Evolutionary conservation across 2,113 vertebrate species (phyloP).

Genomic region (Scomber colias): DNA sequence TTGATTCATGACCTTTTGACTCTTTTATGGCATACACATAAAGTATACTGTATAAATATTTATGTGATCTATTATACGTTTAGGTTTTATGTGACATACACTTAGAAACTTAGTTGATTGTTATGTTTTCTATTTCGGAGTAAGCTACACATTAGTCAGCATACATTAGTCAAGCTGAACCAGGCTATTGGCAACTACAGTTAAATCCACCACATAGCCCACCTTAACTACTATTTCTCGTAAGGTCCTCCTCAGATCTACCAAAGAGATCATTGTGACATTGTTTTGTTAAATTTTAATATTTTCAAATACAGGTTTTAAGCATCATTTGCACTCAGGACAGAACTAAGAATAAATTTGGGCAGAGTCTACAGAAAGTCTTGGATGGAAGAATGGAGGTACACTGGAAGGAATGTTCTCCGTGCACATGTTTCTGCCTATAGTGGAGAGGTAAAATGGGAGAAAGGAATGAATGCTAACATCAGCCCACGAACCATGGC

Average conservation of each 20-base stretch:
- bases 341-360: constrained; percentile 11
- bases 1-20: too few relatives aligned
- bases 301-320: constrained; percentile 1
- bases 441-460: constrained; percentile 20
- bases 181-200: not conserved
- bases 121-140: too few relatives aligned
- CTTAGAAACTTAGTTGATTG: too few relatives aligned
- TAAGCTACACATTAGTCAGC: not conserved
- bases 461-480: constrained; percentile 39
- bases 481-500: constrained; percentile 32
- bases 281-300: not conserved
- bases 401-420: constrained; percentile 42
- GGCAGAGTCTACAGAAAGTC: constrained; percentile 12
- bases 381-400: constrained; percentile 41
- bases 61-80: too few relatives aligned
- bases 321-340: not conserved
- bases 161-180: not conserved
- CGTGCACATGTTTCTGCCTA: constrained; percentile 38
- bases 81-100: too few relatives aligned
- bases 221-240: constrained; percentile 40
- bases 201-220: too few relatives aligned
- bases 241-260: constrained; percentile 13
- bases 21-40: too few relatives aligned
- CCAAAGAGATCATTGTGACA: constrained; percentile 8
- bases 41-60: too few relatives aligned